These are phyloP conservation scores for Digitonthophagus gazella DNA, from an alignment of 2,888 invertebrate species.

Conservation along the genomic window DNA sequence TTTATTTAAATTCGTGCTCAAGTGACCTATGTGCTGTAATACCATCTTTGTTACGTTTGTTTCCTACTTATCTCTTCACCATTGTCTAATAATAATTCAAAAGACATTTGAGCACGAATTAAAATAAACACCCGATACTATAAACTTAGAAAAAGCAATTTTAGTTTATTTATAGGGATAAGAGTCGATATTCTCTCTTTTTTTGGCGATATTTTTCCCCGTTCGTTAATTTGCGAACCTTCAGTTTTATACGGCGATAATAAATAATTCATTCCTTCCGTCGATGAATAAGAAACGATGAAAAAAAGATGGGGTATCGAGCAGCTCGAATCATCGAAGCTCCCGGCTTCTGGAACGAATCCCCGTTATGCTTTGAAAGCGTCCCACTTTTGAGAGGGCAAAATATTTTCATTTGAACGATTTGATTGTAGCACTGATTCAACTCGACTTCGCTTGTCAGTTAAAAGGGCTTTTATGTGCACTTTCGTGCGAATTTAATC, in stretches of 20 bases:
- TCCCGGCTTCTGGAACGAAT: neutral
- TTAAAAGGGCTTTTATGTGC: neutral
- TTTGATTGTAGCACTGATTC: neutral
- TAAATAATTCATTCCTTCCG: neutral
- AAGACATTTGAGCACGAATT: too few species aligned
- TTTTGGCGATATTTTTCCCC: neutral
- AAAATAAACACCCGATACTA: too few species aligned
- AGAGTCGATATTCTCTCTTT: neutral
- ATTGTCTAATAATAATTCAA: too few species aligned
- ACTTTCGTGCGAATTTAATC: neutral
- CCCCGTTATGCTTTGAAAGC: neutral
- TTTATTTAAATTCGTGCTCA: too few species aligned
- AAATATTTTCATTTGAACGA: neutral
- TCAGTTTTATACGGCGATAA: neutral
- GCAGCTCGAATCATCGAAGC: neutral
- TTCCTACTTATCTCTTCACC: too few species aligned
- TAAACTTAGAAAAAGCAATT: too few species aligned
- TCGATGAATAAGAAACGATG: neutral
- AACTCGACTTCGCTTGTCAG: neutral
- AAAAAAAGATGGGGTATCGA: neutral
- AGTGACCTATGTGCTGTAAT: too few species aligned
- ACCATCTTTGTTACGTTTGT: too few species aligned
- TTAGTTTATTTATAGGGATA: too few species aligned
- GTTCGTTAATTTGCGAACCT: neutral
- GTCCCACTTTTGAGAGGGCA: neutral